Evolutionary conservation across 2,113 vertebrate species (phyloP).

Genomic region (Oplegnathus fasciatus): DNA sequence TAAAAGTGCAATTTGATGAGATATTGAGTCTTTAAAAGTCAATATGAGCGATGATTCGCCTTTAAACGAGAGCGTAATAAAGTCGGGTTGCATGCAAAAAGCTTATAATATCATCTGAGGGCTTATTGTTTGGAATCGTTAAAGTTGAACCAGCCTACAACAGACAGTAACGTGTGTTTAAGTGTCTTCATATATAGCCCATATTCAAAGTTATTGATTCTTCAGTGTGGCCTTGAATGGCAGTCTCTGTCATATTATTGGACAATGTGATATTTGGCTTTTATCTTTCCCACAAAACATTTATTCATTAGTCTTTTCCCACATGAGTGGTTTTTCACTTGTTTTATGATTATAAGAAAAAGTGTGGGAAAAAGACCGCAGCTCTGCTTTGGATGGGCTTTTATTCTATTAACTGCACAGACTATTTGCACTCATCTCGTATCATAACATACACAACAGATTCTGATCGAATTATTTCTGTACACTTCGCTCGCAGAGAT

Average conservation of each 20-base stretch:
- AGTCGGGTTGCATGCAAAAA: not conserved
- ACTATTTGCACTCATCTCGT: constrained; percentile 58
- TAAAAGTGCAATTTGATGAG: not conserved
- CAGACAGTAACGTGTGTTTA: not conserved
- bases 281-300: constrained; percentile 29
- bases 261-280: constrained; percentile 18
- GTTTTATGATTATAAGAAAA: constrained; percentile 30
- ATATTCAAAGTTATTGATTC: constrained; percentile 45
- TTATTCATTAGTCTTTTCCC: constrained; percentile 32
- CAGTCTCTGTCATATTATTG: constrained; percentile 15
- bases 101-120: not conserved
- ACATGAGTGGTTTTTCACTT: constrained; percentile 2
- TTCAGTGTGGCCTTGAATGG: constrained; percentile 16
- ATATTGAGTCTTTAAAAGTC: constrained; percentile 35
- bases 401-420: constrained; percentile 67
- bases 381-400: constrained; percentile 45
- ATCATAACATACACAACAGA: constrained; percentile 60
- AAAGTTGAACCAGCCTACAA: constrained; percentile 15
- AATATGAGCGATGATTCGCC: constrained; percentile 1
- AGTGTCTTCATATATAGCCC: constrained; percentile 27
- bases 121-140: constrained; percentile 7
- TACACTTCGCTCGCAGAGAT: constrained; percentile 55
- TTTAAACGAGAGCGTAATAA: constrained; percentile 35
- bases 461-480: constrained; percentile 65
- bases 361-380: not conserved